A percentile compares a stretch with the other conserved stretches of the same genome.
Conservation (phyloP, 2,888 invertebrate species). For the Laspeyria flexula region DNA sequence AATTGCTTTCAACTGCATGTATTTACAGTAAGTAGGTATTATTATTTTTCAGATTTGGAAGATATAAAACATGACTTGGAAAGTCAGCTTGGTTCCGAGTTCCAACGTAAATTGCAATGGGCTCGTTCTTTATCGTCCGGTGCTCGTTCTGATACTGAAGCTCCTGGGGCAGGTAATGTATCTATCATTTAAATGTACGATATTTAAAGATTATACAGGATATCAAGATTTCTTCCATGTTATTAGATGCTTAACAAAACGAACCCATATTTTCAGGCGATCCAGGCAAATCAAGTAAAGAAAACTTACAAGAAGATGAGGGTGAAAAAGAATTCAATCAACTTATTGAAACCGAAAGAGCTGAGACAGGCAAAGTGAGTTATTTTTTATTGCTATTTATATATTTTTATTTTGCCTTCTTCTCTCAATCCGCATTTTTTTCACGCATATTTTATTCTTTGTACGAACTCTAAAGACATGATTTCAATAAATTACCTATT, state of each 20-base stretch:
- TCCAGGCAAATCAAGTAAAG: constrained; percentile 60
- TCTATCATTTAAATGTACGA: background rate
- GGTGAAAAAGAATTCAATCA: constrained; percentile 75
- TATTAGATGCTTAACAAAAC: too few relatives aligned
- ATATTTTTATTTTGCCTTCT: too few relatives aligned
- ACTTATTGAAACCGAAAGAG: constrained; percentile 95
- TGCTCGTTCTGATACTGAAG: constrained; percentile 87
- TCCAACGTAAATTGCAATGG: constrained; percentile 88
- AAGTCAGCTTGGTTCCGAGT: constrained; percentile 88
- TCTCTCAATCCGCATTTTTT: too few relatives aligned
- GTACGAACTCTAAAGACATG: too few relatives aligned
- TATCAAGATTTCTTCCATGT: too few relatives aligned
- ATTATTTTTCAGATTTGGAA: constrained; percentile 65
- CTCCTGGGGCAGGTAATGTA: constrained; percentile 58
- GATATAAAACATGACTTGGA: constrained; percentile 92
- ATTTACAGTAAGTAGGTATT: too few relatives aligned
- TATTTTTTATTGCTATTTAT: constrained; percentile 19
- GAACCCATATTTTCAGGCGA: constrained; percentile 60
- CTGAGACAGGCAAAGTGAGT: constrained; percentile 95
- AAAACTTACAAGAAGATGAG: constrained; percentile 18
- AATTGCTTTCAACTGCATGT: too few relatives aligned
- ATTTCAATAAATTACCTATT: too few relatives aligned
- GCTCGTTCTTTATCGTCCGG: constrained; percentile 91
- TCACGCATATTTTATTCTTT: too few relatives aligned
- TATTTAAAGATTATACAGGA: too few relatives aligned